phyloP scores from a whole-genome alignment of 1,140 invertebrate genomes.

The Tetragonula clypearis region DNA sequence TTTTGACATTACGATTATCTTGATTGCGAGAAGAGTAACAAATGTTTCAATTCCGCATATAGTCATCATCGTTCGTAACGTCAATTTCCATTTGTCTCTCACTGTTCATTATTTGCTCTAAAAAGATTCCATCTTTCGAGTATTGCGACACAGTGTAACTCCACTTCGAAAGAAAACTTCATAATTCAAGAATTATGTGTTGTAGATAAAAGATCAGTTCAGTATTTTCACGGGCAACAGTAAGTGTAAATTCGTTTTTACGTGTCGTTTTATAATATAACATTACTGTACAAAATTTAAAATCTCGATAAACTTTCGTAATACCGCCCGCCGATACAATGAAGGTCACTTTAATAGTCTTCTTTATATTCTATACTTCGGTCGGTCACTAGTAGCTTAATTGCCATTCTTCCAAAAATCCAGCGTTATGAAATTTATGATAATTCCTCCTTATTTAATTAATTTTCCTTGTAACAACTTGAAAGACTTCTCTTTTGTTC shows the following conservation, averaged over 20 bases:
- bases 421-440: neutral
- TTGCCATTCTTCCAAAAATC: constrained; percentile 2
- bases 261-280: constrained; percentile 8
- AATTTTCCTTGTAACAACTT: neutral
- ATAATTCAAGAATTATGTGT: neutral
- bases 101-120: constrained; percentile 13
- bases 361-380: neutral
- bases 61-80: constrained; percentile 18
- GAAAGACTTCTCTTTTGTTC: neutral
- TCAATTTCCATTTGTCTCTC: constrained; percentile 4
- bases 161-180: neutral
- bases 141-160: constrained; percentile 4
- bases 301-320: neutral
- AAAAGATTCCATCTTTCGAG: constrained; percentile 13
- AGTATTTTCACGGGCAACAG: constrained; percentile 13
- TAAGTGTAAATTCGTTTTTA: constrained; percentile 20
- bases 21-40: neutral
- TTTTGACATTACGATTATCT: constrained; percentile 32
- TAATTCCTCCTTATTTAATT: neutral
- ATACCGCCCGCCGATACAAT: neutral
- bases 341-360: constrained; percentile 4
- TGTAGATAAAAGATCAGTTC: constrained; percentile 13
- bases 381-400: neutral
- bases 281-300: constrained; percentile 25
- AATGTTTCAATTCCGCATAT: constrained; percentile 10